Evolutionary conservation across 2,797 vertebrate species (phyloP).

Genomic region (Neomorphus geoffroyi): DNA sequence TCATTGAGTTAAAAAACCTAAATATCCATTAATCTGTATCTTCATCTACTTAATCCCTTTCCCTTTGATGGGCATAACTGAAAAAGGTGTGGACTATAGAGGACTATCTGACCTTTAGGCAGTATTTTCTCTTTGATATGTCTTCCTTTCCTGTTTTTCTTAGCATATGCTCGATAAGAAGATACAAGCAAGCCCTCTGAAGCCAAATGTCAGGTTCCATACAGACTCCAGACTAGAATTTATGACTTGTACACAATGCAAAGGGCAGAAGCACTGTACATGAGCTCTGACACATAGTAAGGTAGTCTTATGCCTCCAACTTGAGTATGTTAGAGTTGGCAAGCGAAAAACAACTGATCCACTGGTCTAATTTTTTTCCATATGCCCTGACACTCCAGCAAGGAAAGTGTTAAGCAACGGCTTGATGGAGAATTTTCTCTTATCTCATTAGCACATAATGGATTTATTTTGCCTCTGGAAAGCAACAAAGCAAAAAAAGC

Average conservation of each 20-base stretch:
- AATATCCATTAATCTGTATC: background rate
- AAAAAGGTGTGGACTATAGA: background rate
- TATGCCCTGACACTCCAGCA: background rate
- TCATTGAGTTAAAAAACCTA: background rate
- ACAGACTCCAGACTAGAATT: background rate
- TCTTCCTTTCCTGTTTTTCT: background rate
- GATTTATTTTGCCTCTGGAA: background rate
- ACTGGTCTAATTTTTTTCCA: background rate
- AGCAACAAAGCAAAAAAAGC: background rate
- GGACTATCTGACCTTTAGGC: background rate
- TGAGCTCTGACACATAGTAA: background rate
- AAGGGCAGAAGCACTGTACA: fast-evolving
- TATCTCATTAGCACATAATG: background rate
- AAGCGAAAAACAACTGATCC: background rate
- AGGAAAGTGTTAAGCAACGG: background rate
- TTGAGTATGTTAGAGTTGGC: background rate
- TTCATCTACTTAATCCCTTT: background rate
- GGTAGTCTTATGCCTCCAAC: background rate
- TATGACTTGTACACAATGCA: background rate
- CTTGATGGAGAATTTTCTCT: background rate
- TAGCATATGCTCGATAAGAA: background rate
- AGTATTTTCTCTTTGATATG: background rate
- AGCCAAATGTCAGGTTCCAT: background rate
- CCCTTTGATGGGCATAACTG: background rate
- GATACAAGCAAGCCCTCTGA: background rate